Base-by-base conservation (phyloP, 2,797 vertebrate genomes). In the Aratinga solstitialis region DNA sequence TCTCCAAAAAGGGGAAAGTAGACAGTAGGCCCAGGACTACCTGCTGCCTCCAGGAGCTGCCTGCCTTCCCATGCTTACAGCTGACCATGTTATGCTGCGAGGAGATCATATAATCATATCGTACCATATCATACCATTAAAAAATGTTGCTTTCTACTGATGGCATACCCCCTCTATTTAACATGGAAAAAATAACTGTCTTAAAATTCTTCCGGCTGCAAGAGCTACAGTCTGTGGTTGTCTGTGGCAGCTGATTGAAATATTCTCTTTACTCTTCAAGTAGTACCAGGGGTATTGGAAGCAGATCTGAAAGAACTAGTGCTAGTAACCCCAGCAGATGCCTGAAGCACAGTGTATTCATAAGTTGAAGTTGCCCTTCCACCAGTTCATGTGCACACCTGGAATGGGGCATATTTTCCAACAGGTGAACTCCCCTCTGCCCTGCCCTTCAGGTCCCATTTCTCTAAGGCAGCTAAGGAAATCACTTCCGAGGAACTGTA, bases 391-490 rank as follows among this genome's bases (percentile, higher is more conserved):
- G 74, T 77, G 84, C 77, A 67, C 95, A 90, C 84, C 90, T 95
- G 84, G 90, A 92, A 95, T 90, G 51, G 94, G 91, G 79, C 67
- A 94, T 76, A 91, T 95, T 93, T 97, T 97, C 89, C 59, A 94
- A 47, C 62, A 89, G 54, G 76, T 76, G 16, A 96, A 93, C 94
- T 93, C 84, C 84, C 75, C 63, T 94, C 62, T 91, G 40, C 62
- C 75, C 66, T 92, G 54, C 83, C 79, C 85, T 94, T 96, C 83
- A 95, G 95, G 91, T 96, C 84, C 43, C 51, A 50, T 93, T 96
- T 96, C 93, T 92, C 63, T 75, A 86, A 96, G 87, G 87, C 93
- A 88, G 73, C 85, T 91, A 94, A 89, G 84, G 43, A 96, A 97
- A 96, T 94, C 6, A 88, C 54, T 96, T 96, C 87, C 1, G 1